Conservation (phyloP, 1,140 invertebrate species). For the Drosophila kohkoa region DNA sequence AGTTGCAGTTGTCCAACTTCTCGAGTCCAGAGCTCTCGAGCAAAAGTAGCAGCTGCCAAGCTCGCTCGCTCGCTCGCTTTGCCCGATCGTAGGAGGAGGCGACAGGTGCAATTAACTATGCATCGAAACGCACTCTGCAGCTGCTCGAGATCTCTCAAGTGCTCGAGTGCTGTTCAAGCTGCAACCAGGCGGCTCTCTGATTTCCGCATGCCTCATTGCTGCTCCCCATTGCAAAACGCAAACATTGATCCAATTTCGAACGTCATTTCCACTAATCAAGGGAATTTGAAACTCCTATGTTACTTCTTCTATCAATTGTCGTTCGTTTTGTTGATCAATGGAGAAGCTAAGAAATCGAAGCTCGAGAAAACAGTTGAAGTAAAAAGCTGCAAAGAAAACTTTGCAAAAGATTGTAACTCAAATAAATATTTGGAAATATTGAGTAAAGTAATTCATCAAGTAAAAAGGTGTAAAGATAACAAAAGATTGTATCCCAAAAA, state of each 20-base stretch:
- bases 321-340: too few relatives aligned
- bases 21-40: neutral
- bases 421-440: too few relatives aligned
- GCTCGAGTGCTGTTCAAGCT: neutral
- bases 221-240: slow-evolving; percentile 14
- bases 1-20: too few relatives aligned
- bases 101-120: slow-evolving; percentile 77
- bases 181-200: slow-evolving; percentile 30
- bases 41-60: slow-evolving; percentile 45
- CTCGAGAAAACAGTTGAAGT: too few relatives aligned
- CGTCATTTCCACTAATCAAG: slow-evolving; percentile 38
- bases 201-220: slow-evolving; percentile 69
- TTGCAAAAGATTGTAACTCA: too few relatives aligned
- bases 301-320: too few relatives aligned
- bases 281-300: slow-evolving; percentile 1
- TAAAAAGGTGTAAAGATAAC: too few relatives aligned
- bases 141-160: slow-evolving; percentile 13
- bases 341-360: too few relatives aligned
- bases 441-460: too few relatives aligned
- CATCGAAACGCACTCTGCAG: slow-evolving; percentile 11
- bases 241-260: slow-evolving; percentile 32
- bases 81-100: slow-evolving; percentile 62
- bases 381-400: too few relatives aligned
- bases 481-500: too few relatives aligned
- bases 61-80: neutral